Conservation (phyloP, 2,888 invertebrate species). For the Caenorhabditis angaria region DNA sequence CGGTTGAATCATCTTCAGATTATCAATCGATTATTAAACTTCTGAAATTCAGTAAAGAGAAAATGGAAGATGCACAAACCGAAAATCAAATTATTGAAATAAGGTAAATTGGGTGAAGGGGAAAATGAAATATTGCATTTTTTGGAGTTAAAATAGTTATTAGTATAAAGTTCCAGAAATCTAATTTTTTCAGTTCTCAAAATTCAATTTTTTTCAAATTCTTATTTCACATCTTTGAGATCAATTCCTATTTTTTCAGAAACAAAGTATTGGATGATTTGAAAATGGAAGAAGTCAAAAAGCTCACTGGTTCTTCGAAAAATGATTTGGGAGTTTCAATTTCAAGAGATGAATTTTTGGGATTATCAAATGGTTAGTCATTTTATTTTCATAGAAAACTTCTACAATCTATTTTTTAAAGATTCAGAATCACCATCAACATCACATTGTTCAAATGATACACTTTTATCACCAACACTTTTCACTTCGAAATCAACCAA, state of each 20-base stretch:
- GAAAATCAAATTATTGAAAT: slow-evolving; percentile 1
- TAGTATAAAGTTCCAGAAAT: too few relatives aligned
- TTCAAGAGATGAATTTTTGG: not conserved
- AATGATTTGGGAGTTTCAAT: not conserved
- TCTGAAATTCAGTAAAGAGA: slow-evolving; percentile 4
- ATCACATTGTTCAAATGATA: not conserved
- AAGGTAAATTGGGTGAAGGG: too few relatives aligned
- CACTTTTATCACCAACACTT: not conserved
- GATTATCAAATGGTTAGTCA: not conserved
- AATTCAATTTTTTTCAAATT: not conserved
- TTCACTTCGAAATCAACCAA: slow-evolving; percentile 3
- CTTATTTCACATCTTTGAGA: not conserved
- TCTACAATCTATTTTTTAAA: too few relatives aligned
- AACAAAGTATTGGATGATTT: slow-evolving; percentile 18
- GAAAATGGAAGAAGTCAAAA: not conserved
- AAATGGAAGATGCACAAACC: not conserved
- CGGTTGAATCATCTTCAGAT: not conserved
- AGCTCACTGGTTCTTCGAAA: not conserved
- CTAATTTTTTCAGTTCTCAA: too few relatives aligned
- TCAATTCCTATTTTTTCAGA: slow-evolving; percentile 12
- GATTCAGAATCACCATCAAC: not conserved
- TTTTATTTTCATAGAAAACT: too few relatives aligned
- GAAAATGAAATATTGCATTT: too few relatives aligned
- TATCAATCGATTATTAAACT: not conserved
- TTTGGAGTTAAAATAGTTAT: too few relatives aligned